Conservation (phyloP, 2,797 vertebrate genomes). For the Alexandromys oeconomus region DNA sequence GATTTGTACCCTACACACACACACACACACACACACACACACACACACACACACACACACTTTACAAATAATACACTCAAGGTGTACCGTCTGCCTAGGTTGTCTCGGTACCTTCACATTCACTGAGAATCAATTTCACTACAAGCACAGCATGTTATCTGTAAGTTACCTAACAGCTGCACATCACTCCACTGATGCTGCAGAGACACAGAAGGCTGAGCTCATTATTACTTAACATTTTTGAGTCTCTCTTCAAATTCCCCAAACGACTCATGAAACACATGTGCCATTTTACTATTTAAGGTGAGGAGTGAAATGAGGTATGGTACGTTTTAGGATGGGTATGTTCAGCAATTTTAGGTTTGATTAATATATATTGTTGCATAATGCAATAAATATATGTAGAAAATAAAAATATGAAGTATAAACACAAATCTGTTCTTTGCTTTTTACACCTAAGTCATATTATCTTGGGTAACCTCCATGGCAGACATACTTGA, state of each 20-base stretch:
- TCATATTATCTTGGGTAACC: neutral
- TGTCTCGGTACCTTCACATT: neutral
- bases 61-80: neutral
- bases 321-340: neutral
- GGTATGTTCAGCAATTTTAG: neutral
- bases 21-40: accelerated
- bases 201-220: neutral
- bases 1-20: neutral
- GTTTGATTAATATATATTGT: neutral
- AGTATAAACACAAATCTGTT: neutral
- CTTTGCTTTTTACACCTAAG: neutral
- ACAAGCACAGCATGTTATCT: neutral
- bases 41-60: accelerated
- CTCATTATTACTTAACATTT: neutral
- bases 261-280: neutral
- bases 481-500: too few relatives aligned
- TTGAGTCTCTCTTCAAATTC: neutral
- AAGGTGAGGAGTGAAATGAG: neutral
- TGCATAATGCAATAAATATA: neutral
- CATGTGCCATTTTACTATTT: neutral
- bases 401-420: neutral
- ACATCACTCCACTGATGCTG: neutral
- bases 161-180: neutral
- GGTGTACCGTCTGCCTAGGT: neutral
- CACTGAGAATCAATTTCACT: neutral